Base-by-base conservation (phyloP, 2,797 vertebrate species). In the Caiman crocodilus region DNA sequence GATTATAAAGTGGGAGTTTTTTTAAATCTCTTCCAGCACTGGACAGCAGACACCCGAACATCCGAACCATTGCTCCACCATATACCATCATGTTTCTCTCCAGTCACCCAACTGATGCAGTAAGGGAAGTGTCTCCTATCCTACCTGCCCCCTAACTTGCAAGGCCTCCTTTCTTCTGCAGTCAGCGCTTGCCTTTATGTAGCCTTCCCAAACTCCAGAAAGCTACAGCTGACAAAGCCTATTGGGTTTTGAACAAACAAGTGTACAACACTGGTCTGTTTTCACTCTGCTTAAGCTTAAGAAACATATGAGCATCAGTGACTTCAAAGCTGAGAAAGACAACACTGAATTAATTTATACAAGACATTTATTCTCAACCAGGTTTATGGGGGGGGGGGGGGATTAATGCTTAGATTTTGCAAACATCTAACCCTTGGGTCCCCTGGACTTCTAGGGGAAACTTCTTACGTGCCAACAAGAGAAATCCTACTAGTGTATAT, bases 391-490 rank as follows among this genome's bases (percentile, higher is more conserved):
- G 42, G 60, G 14, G 61, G 82, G 15, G 74, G 59, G 76, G 74
- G 59, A 74, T 55, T 79, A 7, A 0, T 14, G 60, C 12, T 30
- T 15, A 58, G 2, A 28, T 5, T 83, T 75, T 1, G 7, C 20
- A 71, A 90, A 88, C 10, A 69, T 0, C 30, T 1, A 86, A 82
- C 10, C 35, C 15, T 78, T 86, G 2, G 14, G 9, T 30, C 58
- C 89, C 14, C 21, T 21, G 13, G 11, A 91, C 3, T 2, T 50
- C 42, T 1, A 58, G 2, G 3, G 35, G 1, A 26, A 89, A 11
- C 0, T 1, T 2, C 5, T 1, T 58, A 61, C 0, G 14, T 30
- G 20, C 14, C 77, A 90, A 55, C 2, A 79, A 23, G 0, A 84
- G 56, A 64, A 77, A 64, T 7, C 57, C 26, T 15, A 79, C 0